Evolutionary conservation across 2,888 invertebrate species (phyloP), one percentile per base, ranked within the genome.

Genomic region (Steromphala cineraria): DNA sequence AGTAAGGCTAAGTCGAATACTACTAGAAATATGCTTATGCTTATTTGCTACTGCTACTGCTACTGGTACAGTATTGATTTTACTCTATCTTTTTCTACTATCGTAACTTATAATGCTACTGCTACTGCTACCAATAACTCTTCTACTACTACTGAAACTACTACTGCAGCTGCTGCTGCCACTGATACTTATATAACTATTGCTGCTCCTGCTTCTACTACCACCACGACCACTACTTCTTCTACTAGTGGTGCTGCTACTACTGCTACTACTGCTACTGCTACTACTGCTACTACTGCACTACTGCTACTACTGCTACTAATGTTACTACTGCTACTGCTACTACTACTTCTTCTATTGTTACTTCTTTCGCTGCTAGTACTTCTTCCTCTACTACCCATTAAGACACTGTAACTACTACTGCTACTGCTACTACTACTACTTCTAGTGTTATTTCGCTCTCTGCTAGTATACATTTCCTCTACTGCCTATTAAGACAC

Each of bases 81-180:
- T 75, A 75, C 75, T 76, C 36, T 7, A 36, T 7, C 2, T 36
- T 36, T 4, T 36, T 36, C 67, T 71, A 46, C 52, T 78, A 78
- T 79, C 80, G 62, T 78, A 62, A 80, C 80, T 80, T 1, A 78
- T 80, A 80, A 56, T 80, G 55, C 78, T 78, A 79, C 80, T 78
- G 62, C 78, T 78, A 56, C 80, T 78, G 46, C 78, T 78, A 55
- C 80, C 62, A 55, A 62, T 78, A 78, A 78, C 62, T 55, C 80
- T 78, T 31, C 80, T 80, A 2, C 80, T 80, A 79, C 80, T 80
- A 55, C 80, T 62, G 62, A 78, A 62, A 55, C 78, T 78, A 67
- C 82, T 82, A 53, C 82, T 81, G 56, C 80, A 78, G 78, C 82
- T 82, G 67, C 81, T 81, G 53, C 81, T 82, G 46, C 81, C 78